Percentiles rank a stretch among this genome's conserved stretches.
These are phyloP conservation scores for Argynnis bischoffii DNA, from an alignment of 2,888 invertebrate genomes.

Conservation along the genomic window DNA sequence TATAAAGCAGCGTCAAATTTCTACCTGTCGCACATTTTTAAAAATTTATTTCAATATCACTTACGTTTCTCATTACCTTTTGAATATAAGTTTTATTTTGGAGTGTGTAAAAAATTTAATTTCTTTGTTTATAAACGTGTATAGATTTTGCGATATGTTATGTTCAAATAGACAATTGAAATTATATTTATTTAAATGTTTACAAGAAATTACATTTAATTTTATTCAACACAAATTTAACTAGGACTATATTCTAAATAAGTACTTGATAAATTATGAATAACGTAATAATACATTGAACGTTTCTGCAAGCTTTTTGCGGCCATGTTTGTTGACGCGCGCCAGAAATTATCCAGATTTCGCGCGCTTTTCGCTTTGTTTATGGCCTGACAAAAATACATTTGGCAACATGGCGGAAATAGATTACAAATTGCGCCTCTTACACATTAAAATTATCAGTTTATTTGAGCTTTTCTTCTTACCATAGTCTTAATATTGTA, in stretches of 20 bases:
- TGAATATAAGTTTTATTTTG: no score
- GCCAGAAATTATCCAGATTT: conserved; percentile 78
- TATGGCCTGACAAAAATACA: conserved; percentile 57
- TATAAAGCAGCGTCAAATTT: no score
- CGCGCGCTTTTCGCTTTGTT: conserved; percentile 62
- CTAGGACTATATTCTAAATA: conserved; percentile 21
- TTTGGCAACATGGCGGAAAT: conserved; percentile 38
- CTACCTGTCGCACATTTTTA: no score
- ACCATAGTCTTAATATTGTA: background rate
- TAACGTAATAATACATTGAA: conserved; percentile 43
- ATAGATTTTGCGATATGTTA: background rate
- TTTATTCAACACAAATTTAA: conserved; percentile 15
- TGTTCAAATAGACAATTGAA: no score
- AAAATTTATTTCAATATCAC: no score
- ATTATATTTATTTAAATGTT: background rate
- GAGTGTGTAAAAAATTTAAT: no score
- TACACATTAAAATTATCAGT: background rate
- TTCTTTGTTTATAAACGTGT: no score
- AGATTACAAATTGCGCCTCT: background rate
- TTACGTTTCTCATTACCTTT: no score
- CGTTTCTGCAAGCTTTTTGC: conserved; percentile 57
- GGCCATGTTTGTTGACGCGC: conserved; percentile 45
- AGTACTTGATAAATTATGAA: conserved; percentile 29
- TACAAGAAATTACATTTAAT: conserved; percentile 12
- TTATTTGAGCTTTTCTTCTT: background rate